Evolutionary conservation across 2,888 invertebrate genomes (phyloP).

Genomic region (Choristoneura rosaceana): DNA sequence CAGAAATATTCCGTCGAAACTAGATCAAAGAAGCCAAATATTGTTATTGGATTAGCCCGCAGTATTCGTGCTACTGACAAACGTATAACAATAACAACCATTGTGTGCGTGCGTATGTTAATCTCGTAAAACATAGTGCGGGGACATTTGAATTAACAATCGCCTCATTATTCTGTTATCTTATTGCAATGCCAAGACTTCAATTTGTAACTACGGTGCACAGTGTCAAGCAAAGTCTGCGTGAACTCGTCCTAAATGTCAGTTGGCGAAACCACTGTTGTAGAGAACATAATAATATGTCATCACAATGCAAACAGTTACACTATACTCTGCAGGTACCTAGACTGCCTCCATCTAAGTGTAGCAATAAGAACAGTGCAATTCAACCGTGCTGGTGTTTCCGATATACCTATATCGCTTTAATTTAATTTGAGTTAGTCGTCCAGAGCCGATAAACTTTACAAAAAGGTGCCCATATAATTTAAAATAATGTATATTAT

Average conservation of each 20-base stretch:
- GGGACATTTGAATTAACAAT: conserved; percentile 62
- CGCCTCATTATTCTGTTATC: conserved; percentile 53
- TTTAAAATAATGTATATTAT: not conserved
- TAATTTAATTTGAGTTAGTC: not conserved
- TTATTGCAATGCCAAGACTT: conserved; percentile 62
- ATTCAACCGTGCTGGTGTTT: not conserved
- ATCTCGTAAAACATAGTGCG: conserved; percentile 57
- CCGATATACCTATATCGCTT: not conserved
- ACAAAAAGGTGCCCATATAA: not conserved
- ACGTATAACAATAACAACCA: conserved; percentile 42
- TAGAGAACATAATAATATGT: conserved; percentile 50
- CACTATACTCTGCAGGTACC: not conserved
- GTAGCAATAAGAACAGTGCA: not conserved
- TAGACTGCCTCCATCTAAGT: not conserved
- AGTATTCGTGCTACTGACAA: conserved; percentile 45
- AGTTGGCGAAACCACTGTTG: conserved; percentile 61
- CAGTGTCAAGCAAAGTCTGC: conserved; percentile 65
- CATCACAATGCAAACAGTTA: conserved; percentile 31
- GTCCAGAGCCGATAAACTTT: not conserved
- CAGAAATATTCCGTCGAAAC: conserved; percentile 46
- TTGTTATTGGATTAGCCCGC: conserved; percentile 43
- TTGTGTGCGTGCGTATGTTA: conserved; percentile 52
- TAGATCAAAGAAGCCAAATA: conserved; percentile 46
- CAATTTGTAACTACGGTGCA: conserved; percentile 65
- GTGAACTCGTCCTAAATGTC: conserved; percentile 72